Evolutionary conservation across 2,797 vertebrate genomes (phyloP), one percentile per base, ranked within the genome.

Genomic region (Gymnocypris eckloni): DNA sequence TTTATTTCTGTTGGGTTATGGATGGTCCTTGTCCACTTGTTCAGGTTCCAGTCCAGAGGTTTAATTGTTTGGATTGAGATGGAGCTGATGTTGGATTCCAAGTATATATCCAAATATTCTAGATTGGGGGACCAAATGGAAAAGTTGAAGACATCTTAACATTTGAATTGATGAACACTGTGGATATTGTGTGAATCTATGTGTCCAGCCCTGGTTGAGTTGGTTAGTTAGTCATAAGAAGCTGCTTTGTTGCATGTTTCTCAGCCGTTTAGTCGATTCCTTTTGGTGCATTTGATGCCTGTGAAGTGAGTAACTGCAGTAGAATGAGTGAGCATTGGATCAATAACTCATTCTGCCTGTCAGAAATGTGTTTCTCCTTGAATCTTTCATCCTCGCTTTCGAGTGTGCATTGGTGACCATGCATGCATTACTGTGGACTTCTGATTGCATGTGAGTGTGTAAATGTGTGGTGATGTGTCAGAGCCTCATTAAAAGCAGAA

Each of bases 401-500:
- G 48, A 69, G 37, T 70, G 50, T 45, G 85, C 54, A 78, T 59
- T n/a, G 45, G 37, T 75, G 84, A n/a, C 41, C 45, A 56, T 54
- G 56, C 78, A 81, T 70, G 67, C 71, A 77, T 84, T 78, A 69
- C 61, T 33, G 70, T 82, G 76, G 70, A 61, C 80, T 61, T 81
- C 73, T 79, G 85, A 66, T 83, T 87, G 50, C 80, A 86, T 67
- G 82, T 82, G 72, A 33, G 52, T 56, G 52, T 72, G 82, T 82
- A 67, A 33, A 45, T 50, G 52, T 79, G 52, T 88, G 71, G 80
- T 33, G 54, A 41, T 69, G 77, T 83, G 41, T 86, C 52, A 56
- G 64, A 77, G 52, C 54, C 86, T 87, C 78, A 86, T 86, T 87
- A 89, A 66, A 83, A 80, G 28, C 79, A 80, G 45, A 86, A 85